These are phyloP conservation scores for Ormyrus nitidulus DNA, from an alignment of 2,888 invertebrate species.

Conservation along the genomic window DNA sequence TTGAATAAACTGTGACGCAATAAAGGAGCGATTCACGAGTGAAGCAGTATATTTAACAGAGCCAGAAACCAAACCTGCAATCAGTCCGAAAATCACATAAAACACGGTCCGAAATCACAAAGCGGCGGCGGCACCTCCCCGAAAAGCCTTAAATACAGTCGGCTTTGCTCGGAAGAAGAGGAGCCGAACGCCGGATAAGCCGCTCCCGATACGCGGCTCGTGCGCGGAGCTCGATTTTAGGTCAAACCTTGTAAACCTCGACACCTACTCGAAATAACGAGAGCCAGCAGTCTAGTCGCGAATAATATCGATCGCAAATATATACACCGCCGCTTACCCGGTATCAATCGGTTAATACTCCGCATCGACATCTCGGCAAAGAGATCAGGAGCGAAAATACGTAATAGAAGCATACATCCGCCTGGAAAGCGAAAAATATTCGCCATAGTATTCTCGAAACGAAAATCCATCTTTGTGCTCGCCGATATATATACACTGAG, in stretches of 20 bases:
- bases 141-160: constrained; percentile 22
- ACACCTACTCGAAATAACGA: too few relatives aligned
- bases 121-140: constrained; percentile 4
- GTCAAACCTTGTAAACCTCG: too few relatives aligned
- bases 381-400: too few relatives aligned
- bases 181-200: constrained; percentile 16
- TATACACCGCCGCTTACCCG: neutral
- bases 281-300: too few relatives aligned
- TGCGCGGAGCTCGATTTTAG: too few relatives aligned
- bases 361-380: too few relatives aligned
- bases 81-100: constrained; percentile 44
- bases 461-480: too few relatives aligned
- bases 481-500: too few relatives aligned
- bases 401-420: too few relatives aligned
- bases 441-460: too few relatives aligned
- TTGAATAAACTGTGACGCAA: neutral
- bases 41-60: neutral
- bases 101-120: constrained; percentile 38
- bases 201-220: neutral
- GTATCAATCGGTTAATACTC: too few relatives aligned
- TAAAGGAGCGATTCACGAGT: neutral
- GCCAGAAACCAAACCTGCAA: constrained; percentile 36
- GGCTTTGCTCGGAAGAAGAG: constrained; percentile 29
- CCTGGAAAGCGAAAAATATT: too few relatives aligned
- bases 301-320: neutral